Evolutionary conservation across 2,888 invertebrate genomes (phyloP), one percentile per base, ranked within the genome.

Genomic region (Hesperia comma): DNA sequence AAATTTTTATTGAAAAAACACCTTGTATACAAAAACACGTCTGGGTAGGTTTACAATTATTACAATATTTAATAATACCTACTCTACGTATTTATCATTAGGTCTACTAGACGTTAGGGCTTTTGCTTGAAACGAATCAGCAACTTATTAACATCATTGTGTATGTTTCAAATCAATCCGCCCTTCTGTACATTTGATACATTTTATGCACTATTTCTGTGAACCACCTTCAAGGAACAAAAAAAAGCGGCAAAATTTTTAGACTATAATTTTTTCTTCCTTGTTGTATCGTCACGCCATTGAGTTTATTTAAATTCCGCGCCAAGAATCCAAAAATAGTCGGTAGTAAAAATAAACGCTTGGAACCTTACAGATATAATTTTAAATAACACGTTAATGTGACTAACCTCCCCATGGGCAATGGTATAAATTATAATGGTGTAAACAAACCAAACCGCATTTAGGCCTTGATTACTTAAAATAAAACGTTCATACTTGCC

Each of bases 391-490:
- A 26, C 53, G 26, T 53, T 53, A 26, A 53, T 32, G 55, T 63
- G 33, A 32, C 43, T 53, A 33, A 63, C 55, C 33, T 63, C 55
- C 43, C 33, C 43, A 62, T 43, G 41, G 61, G 61, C 41, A 62
- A 21, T 62, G 40, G 14, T 43, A 43, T 63, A 55, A 63, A 63
- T 46, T 63, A 43, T 46, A 46, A 56, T 56, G 63, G 49, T 41
- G 49, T 56, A 63, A 63, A 56, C 55, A 55, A 55, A 43, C 46
- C 37, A 32, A 51, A 51, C 37, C 40, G 6, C 46, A 10, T 53
- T 37, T 32, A 55, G 54, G 54, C 62, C 33, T 54, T 32, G 41
- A 32, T 21, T 56, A 46, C 46, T 19, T n/a, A 55, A 62, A 63
- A 55, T 63, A 63, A 33, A 33, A 55, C 55, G 55, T 15, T 40